Evolutionary conservation across 2,113 vertebrate species (phyloP).

Genomic region (Oncorhynchus gorbuscha): DNA sequence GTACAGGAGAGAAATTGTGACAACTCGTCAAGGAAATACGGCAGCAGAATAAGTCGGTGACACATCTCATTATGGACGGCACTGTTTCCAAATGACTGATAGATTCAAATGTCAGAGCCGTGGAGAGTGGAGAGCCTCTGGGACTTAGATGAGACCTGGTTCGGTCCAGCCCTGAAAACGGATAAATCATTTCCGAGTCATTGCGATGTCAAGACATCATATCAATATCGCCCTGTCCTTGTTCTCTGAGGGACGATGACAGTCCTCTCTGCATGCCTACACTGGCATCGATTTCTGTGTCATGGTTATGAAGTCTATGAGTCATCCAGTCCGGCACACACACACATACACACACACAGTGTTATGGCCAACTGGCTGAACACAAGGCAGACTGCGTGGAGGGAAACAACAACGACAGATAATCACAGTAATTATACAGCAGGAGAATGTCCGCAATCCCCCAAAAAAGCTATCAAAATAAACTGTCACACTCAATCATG

Average conservation of each 20-base stretch:
- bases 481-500: neutral
- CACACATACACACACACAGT: neutral
- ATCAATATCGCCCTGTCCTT: neutral
- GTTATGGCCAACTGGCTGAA: neutral
- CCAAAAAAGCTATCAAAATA: constrained; percentile 3
- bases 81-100: constrained; percentile 1
- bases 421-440: neutral
- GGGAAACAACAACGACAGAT: neutral
- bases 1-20: no score
- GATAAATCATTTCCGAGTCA: constrained; percentile 24
- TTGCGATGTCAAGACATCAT: neutral
- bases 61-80: constrained; percentile 2
- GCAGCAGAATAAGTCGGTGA: no score
- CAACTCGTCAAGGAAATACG: no score
- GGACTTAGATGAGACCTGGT: neutral
- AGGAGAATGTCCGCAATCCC: neutral
- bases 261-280: no score
- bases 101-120: constrained; percentile 37
- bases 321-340: neutral
- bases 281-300: no score
- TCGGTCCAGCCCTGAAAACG: constrained; percentile 2
- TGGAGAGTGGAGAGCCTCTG: constrained; percentile 5
- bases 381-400: neutral
- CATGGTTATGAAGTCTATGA: neutral
- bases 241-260: neutral